Percentiles rank a stretch among this genome's conserved stretches.
These are phyloP conservation scores for Oophaga pumilio DNA, from an alignment of 2,113 vertebrate genomes.

Conservation along the genomic window DNA sequence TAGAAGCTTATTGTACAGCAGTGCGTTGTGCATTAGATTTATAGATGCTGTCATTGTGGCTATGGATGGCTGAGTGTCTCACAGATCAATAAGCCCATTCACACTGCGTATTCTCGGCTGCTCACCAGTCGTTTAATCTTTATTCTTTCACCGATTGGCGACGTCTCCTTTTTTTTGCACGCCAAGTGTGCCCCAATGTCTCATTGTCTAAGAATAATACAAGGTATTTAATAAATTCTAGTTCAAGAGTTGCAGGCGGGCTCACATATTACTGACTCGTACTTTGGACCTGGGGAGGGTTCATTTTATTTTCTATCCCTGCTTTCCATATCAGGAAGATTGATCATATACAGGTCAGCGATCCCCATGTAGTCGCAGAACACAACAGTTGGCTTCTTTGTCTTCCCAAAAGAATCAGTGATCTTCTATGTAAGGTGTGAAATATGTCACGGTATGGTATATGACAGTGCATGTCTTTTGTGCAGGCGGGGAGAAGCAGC, in stretches of 20 bases:
- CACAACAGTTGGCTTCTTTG: background rate
- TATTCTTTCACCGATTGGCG: too few species aligned
- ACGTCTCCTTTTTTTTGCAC: background rate
- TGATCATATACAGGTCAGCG: background rate
- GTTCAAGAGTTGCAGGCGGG: too few species aligned
- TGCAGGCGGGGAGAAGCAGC: conserved; percentile 95
- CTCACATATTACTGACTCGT: background rate
- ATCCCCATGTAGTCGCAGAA: background rate
- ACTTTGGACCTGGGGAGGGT: background rate
- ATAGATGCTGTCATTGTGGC: background rate
- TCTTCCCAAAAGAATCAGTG: background rate
- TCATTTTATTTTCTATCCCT: background rate
- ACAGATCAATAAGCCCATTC: background rate
- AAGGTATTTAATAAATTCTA: too few species aligned
- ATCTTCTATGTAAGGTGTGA: background rate
- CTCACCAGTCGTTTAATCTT: background rate
- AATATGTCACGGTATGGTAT: background rate
- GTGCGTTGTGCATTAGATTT: background rate
- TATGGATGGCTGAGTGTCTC: background rate
- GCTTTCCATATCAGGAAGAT: background rate
- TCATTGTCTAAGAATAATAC: background rate
- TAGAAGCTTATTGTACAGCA: background rate
- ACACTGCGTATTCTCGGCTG: background rate
- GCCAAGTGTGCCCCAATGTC: background rate
- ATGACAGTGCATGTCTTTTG: background rate